Conservation (phyloP, 2,797 vertebrate genomes). For the Halcyon badia region DNA sequence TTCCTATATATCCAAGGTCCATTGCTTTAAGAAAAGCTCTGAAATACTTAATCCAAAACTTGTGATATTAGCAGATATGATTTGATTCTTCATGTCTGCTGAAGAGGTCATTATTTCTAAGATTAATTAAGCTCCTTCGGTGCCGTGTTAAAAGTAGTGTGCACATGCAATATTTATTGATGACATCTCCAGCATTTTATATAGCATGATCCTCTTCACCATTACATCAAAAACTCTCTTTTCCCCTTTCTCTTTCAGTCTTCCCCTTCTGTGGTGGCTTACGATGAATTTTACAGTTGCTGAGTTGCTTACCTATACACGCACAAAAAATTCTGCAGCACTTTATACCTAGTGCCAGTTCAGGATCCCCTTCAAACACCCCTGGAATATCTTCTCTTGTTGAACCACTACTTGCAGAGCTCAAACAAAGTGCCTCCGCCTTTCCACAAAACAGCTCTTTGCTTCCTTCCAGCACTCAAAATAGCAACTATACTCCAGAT, state of each 20-base stretch:
- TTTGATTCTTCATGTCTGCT: not conserved
- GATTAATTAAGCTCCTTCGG: constrained; percentile 24
- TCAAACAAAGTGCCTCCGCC: constrained; percentile 44
- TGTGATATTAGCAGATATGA: not conserved
- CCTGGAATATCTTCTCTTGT: not conserved
- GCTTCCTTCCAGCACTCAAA: constrained; percentile 73
- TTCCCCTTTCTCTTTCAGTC: not conserved
- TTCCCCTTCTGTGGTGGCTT: not conserved
- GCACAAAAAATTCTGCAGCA: not conserved
- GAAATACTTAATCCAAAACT: not conserved
- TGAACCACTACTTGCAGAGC: not conserved
- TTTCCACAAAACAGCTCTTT: constrained; percentile 53
- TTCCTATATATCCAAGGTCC: not conserved
- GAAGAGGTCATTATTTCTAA: constrained; percentile 23
- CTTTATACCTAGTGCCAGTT: not conserved
- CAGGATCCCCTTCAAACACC: not conserved
- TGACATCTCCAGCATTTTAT: not conserved
- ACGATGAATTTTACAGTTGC: not conserved
- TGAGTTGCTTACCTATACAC: not conserved
- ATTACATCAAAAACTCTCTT: not conserved
- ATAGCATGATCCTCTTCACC: not conserved
- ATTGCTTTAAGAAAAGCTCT: not conserved
- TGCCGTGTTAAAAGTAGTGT: not conserved
- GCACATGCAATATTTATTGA: not conserved
- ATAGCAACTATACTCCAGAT: constrained; percentile 49